phyloP scores from a whole-genome alignment of 2,797 vertebrate genomes.

The Alcedo atthis region DNA sequence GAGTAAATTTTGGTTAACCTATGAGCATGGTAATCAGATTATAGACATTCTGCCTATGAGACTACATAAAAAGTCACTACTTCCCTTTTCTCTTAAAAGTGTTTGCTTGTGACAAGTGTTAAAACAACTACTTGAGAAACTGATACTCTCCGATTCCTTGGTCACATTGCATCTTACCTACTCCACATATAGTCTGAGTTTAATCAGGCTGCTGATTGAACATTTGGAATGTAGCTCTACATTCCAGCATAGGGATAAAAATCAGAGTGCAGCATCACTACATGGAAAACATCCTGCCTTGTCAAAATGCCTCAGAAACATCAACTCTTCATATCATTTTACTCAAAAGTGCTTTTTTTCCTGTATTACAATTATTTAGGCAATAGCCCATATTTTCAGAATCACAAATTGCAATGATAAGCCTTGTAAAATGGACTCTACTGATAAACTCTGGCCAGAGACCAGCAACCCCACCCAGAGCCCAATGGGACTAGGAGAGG shows the following conservation, averaged over 20 bases:
- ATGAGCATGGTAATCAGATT: not conserved
- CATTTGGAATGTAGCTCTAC: not conserved
- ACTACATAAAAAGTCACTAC: not conserved
- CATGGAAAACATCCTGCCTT: not conserved
- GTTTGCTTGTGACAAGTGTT: not conserved
- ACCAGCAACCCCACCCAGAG: not conserved
- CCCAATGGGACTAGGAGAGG: not conserved
- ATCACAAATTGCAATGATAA: not conserved
- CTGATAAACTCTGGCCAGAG: not conserved
- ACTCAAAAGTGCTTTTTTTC: slow-evolving; percentile 1
- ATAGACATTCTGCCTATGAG: not conserved
- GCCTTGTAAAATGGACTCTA: not conserved
- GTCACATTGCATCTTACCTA: not conserved
- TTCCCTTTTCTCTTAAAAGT: not conserved
- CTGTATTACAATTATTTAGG: not conserved
- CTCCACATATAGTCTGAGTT: not conserved
- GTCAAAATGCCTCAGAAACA: not conserved
- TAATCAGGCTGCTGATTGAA: not conserved
- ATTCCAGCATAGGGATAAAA: not conserved
- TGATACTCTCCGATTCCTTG: not conserved
- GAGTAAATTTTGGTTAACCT: not conserved
- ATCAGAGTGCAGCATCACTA: not conserved
- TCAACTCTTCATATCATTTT: not conserved
- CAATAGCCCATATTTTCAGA: not conserved
- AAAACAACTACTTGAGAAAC: not conserved